Evolutionary conservation across 1,140 invertebrate genomes (phyloP), one percentile per base, ranked within the genome.

Genomic region (Ectropis grisescens): DNA sequence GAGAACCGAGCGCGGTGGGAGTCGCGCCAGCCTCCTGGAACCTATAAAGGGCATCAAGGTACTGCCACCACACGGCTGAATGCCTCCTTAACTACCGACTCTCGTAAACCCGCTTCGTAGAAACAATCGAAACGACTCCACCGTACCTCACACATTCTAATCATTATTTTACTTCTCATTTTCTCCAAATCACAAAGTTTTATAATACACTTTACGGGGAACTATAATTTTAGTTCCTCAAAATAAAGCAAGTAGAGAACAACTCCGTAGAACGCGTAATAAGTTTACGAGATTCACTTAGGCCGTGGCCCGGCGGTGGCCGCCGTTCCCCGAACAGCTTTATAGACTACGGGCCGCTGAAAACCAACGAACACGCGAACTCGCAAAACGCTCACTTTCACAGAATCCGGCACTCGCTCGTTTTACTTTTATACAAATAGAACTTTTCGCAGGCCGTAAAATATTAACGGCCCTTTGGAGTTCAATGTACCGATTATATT

Each of bases 281-380:
- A n/a, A n/a, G n/a, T n/a, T n/a, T n/a, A n/a, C n/a, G n/a, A n/a
- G n/a, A n/a, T n/a, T n/a, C n/a, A n/a, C n/a, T n/a, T n/a, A n/a
- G n/a, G n/a, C n/a, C n/a, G n/a, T n/a, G n/a, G n/a, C n/a, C n/a
- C n/a, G n/a, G n/a, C n/a, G n/a, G 61, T 68, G 67, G 52, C 58
- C 46, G 38, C 33, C 38, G 43, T 75, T 75, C 71, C 45, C 37
- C 54, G 75, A 76, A 78, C 47, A 43, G 37, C 60, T 80, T 80
- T 76, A 81, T 78, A 47, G 67, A 59, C 54, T 50, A 67, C 47
- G 70, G 57, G 47, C 68, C 45, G 66, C 59, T 75, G 72, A 74
- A 68, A 78, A 55, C 60, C 51, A 60, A 65, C 64, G 55, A 60
- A 64, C 58, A 58, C 37, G 51, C 53, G 43, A 44, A 52, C 51